Percentiles rank a stretch among this genome's conserved stretches.
phyloP scores from a whole-genome alignment of 2,113 vertebrate genomes.

The Pterocles gutturalis region DNA sequence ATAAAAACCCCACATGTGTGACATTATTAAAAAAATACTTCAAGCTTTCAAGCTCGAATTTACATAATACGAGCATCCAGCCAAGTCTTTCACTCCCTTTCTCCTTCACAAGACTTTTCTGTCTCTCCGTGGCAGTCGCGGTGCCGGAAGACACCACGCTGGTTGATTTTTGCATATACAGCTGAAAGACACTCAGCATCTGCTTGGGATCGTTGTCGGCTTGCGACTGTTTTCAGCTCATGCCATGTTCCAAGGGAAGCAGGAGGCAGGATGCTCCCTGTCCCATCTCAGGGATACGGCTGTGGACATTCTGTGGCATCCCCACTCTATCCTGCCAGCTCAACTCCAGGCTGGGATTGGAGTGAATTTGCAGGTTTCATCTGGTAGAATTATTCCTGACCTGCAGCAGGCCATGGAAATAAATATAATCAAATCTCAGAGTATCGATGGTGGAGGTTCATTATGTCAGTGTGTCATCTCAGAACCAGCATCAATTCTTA shows the following conservation, averaged over 20 bases:
- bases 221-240: background rate
- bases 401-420: background rate
- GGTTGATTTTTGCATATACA: background rate
- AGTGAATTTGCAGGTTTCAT: background rate
- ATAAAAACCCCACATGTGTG: background rate
- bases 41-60: background rate
- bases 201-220: background rate
- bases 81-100: background rate
- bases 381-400: background rate
- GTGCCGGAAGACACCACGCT: background rate
- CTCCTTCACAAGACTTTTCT: background rate
- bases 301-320: background rate
- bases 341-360: background rate
- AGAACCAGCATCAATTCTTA: background rate
- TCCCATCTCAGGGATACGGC: rapidly evolving
- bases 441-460: background rate
- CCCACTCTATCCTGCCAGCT: background rate
- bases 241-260: background rate
- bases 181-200: background rate
- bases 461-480: background rate
- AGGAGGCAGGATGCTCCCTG: background rate
- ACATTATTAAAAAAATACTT: background rate
- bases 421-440: background rate
- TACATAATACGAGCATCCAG: background rate
- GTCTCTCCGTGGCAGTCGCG: background rate